These are phyloP conservation scores for Lampris megalopsis DNA, from an alignment of 2,113 vertebrate genomes.

Conservation along the genomic window DNA sequence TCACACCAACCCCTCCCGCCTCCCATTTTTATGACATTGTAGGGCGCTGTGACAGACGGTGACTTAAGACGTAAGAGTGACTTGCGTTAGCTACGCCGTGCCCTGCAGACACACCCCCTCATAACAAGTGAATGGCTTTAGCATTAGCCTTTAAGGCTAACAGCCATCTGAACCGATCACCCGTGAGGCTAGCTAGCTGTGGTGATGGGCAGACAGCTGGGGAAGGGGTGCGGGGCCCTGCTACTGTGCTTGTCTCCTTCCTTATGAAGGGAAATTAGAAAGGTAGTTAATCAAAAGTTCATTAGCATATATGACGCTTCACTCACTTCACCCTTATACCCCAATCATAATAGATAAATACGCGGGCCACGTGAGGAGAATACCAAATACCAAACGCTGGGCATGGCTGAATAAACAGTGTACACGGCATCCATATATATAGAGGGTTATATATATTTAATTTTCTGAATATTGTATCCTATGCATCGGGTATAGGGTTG, in stretches of 20 bases:
- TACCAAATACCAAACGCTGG: constrained; percentile 52
- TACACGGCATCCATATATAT: neutral
- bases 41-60: constrained; percentile 49
- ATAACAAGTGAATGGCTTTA: constrained; percentile 73
- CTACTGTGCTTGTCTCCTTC: constrained; percentile 56
- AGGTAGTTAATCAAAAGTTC: constrained; percentile 81
- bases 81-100: constrained; percentile 35
- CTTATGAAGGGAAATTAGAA: constrained; percentile 74
- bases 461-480: too few relatives aligned
- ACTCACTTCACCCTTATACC: constrained; percentile 53
- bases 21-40: constrained; percentile 49
- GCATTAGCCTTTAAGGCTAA: constrained; percentile 64
- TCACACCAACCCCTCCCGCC: constrained; percentile 37
- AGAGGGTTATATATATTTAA: too few relatives aligned
- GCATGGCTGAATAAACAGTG: constrained; percentile 34
- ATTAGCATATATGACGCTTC: constrained; percentile 75
- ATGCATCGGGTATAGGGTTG: too few relatives aligned
- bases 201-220: constrained; percentile 44
- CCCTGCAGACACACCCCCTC: constrained; percentile 43
- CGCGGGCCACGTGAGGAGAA: constrained; percentile 61
- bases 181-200: constrained; percentile 27
- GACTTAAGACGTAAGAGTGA: constrained; percentile 38
- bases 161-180: constrained; percentile 73
- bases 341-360: constrained; percentile 68
- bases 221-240: constrained; percentile 18